These are phyloP conservation scores for Itoplectis maculator DNA, from an alignment of 2,888 invertebrate genomes.

Conservation along the genomic window DNA sequence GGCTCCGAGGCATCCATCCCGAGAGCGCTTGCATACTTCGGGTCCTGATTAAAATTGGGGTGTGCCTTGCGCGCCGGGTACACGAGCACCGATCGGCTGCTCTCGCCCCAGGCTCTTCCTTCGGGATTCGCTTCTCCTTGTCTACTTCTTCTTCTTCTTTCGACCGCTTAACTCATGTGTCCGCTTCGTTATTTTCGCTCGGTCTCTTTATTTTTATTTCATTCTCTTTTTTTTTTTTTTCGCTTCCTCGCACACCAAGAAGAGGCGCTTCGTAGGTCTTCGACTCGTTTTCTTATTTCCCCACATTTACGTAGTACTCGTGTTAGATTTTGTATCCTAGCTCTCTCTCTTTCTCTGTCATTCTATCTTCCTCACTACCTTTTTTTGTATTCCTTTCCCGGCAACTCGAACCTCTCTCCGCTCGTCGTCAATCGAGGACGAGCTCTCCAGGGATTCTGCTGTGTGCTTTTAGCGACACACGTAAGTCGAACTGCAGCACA, in stretches of 20 bases:
- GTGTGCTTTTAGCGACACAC: background rate
- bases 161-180: conserved; percentile 60
- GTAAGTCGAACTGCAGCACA: background rate
- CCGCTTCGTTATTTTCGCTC: conserved; percentile 69
- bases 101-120: conserved; percentile 72
- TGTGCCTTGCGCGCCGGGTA: conserved; percentile 75
- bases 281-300: conserved; percentile 43
- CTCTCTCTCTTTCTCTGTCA: conserved; percentile 63
- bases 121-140: conserved; percentile 73
- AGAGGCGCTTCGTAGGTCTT: conserved; percentile 19
- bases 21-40: conserved; percentile 82
- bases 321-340: conserved; percentile 69
- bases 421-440: conserved; percentile 67
- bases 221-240: conserved; percentile 51
- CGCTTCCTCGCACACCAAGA: conserved; percentile 34
- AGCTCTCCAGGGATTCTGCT: conserved; percentile 18
- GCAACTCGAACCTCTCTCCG: conserved; percentile 40
- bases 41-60: conserved; percentile 85
- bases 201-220: conserved; percentile 65
- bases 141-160: conserved; percentile 60
- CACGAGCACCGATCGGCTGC: conserved; percentile 68
- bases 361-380: conserved; percentile 62
- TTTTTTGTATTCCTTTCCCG: conserved; percentile 45
- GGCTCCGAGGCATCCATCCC: conserved; percentile 82
- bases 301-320: conserved; percentile 52